phyloP scores from a whole-genome alignment of 1,140 invertebrate species.

The Dendroctonus valens region DNA sequence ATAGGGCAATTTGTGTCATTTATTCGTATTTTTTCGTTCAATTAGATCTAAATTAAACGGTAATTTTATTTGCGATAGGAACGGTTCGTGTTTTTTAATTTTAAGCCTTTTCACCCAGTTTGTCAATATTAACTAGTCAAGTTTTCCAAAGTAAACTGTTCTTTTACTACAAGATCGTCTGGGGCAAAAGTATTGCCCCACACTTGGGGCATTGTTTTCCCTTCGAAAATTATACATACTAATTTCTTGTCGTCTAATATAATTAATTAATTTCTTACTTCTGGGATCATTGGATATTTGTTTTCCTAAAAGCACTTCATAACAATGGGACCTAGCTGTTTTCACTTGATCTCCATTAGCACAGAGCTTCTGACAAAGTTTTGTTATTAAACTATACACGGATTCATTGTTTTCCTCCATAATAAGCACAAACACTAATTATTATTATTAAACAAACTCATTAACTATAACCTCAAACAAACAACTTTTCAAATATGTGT shows the following conservation, averaged over 20 bases:
- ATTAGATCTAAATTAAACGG: no score
- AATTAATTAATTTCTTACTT: conserved; percentile 6
- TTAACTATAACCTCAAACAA: not conserved
- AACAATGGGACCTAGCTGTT: conserved; percentile 5
- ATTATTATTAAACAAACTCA: not conserved
- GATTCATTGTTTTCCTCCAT: conserved; percentile 5
- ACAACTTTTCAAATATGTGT: no score
- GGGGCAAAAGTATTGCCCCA: not conserved
- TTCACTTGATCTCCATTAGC: not conserved
- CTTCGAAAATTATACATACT: not conserved
- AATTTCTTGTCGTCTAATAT: not conserved
- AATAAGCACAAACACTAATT: not conserved
- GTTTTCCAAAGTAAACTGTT: not conserved
- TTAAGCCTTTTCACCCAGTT: no score
- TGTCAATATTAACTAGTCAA: no score
- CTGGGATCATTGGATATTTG: conserved; percentile 2
- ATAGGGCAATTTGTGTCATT: no score
- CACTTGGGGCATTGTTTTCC: not conserved
- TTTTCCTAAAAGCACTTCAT: conserved; percentile 18
- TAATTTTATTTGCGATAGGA: no score
- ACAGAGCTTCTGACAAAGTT: conserved; percentile 2
- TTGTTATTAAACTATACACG: conserved; percentile 2
- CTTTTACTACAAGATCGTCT: not conserved
- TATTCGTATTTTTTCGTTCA: no score
- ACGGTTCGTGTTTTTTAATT: no score